Percentiles rank a stretch among this genome's conserved stretches.
phyloP scores from a whole-genome alignment of 2,797 vertebrate species.

The Neosilurus hyrtlii region DNA sequence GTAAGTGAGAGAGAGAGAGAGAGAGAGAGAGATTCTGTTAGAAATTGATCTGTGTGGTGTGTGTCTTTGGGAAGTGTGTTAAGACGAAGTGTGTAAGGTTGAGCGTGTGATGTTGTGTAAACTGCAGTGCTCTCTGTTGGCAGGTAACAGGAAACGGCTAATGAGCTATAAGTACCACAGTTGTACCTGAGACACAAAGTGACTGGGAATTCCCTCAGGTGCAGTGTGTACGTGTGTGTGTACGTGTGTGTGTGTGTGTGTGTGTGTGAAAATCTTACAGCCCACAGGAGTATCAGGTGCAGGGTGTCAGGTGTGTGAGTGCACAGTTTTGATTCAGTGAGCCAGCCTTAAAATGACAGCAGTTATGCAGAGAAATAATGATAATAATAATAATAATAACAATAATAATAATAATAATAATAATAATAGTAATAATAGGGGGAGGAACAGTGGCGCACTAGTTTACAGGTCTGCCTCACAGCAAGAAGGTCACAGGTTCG shows the following conservation, averaged over 20 bases:
- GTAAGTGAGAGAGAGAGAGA: neutral
- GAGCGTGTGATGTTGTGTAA: constrained; percentile 66
- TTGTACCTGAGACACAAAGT: constrained; percentile 80
- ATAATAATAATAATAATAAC: neutral
- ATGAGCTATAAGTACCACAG: constrained; percentile 88
- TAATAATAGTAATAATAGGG: neutral
- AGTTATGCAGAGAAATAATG: constrained; percentile 59
- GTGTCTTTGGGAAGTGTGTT: constrained; percentile 35
- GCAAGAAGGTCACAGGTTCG: too few relatives aligned
- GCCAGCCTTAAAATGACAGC: constrained; percentile 62
- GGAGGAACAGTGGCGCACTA: too few relatives aligned
- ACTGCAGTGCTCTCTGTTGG: constrained; percentile 69
- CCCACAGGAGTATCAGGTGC: constrained; percentile 82
- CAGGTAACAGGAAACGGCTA: constrained; percentile 91
- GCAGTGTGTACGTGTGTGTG: constrained; percentile 54
- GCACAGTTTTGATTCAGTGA: constrained; percentile 82
- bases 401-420: neutral
- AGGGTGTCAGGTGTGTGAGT: constrained; percentile 78
- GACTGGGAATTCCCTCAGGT: constrained; percentile 67
- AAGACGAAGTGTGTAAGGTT: constrained; percentile 57
- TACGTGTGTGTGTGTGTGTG: constrained; percentile 39
- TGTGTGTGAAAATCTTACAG: constrained; percentile 70
- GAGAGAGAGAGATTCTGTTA: too few relatives aligned
- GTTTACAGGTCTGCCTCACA: too few relatives aligned
- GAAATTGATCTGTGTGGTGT: neutral